Percentiles rank a stretch among this genome's conserved stretches.
phyloP scores from a whole-genome alignment of 2,113 vertebrate species.

The Callocephalon fimbriatum region DNA sequence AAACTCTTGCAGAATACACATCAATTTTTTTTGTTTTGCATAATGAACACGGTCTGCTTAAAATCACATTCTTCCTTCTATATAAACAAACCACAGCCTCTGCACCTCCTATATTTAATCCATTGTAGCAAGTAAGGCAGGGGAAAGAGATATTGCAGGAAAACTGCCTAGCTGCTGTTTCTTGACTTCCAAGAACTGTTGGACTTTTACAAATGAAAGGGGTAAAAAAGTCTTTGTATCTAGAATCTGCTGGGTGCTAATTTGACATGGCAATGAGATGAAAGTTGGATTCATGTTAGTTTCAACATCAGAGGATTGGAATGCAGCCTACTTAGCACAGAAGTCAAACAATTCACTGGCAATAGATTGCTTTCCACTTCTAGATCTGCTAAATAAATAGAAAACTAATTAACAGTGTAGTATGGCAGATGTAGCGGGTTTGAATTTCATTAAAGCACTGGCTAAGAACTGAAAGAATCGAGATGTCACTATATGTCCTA shows the following conservation, averaged over 20 bases:
- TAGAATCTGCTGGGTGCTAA: conserved; percentile 74
- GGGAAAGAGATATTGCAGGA: neutral
- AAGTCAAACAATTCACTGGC: conserved; percentile 82
- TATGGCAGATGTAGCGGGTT: conserved; percentile 69
- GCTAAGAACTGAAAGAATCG: conserved; percentile 56
- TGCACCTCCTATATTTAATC: neutral
- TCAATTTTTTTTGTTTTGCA: neutral
- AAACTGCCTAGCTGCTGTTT: neutral
- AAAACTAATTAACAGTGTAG: conserved; percentile 85
- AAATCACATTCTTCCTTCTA: neutral
- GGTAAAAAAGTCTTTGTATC: conserved; percentile 12
- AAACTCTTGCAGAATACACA: neutral
- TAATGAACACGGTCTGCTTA: neutral
- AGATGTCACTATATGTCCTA: conserved; percentile 12
- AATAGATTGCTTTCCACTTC: conserved; percentile 79
- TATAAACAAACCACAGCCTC: neutral
- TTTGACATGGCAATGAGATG: conserved; percentile 77
- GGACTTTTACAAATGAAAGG: conserved; percentile 36
- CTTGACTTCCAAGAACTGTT: conserved; percentile 49
- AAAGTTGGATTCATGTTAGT: conserved; percentile 77
- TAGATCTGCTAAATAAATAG: conserved; percentile 85
- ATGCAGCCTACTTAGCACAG: conserved; percentile 81
- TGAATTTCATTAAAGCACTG: conserved; percentile 77
- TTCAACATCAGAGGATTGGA: conserved; percentile 83
- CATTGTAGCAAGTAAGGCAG: neutral